Base-by-base conservation (phyloP, 2,888 invertebrate genomes). In the Gordius sp. region DNA sequence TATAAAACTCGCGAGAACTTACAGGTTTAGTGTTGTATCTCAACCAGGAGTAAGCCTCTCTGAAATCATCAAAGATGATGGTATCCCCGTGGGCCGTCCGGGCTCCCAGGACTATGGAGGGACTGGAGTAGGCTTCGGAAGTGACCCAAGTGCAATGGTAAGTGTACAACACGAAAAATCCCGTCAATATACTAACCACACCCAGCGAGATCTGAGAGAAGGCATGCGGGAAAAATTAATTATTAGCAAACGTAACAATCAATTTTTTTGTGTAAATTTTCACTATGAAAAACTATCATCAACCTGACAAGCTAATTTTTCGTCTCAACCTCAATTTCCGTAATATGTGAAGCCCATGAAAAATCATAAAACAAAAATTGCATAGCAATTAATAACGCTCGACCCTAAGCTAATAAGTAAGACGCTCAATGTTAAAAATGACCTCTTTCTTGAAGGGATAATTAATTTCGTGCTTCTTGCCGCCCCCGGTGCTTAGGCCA, bases 61-160 rank as follows among this genome's bases (percentile, higher is more conserved):
- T 78, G 73, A 93, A 97, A 74, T 97, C 93, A 71, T 97, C 93
- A 71, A 97, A 93, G 65, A 97, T 93, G 67, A 93, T 87, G 58
- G 87, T 72, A 18, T 70, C 68, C 24, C 89, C 89, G 69, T 87
- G 75, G 72, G 79, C 75, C 72, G 85, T 75, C 41, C 79, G 71
- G 2, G 78, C 79, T 4, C 79, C 77, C 57, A 72, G 64, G 2
- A 73, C 71, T 62, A 97, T 93, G 66, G 86, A 86, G 1, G 93
- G 93, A 41, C 86, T 86, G 64, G 86, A 87, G 75, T 97, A 97
- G 1, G 93, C 93, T 72, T 93, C 91, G 0, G 86, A 85, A 41
- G 93, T 91, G 24, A 93, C 93, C 91, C 91, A 93, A 39, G 87
- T 89, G 70, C 91, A 93, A 72, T 97, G 93, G 71, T 93, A 97